Evolutionary conservation across 1,140 invertebrate species (phyloP).

Genomic region (Macrobrachium rosenbergii): DNA sequence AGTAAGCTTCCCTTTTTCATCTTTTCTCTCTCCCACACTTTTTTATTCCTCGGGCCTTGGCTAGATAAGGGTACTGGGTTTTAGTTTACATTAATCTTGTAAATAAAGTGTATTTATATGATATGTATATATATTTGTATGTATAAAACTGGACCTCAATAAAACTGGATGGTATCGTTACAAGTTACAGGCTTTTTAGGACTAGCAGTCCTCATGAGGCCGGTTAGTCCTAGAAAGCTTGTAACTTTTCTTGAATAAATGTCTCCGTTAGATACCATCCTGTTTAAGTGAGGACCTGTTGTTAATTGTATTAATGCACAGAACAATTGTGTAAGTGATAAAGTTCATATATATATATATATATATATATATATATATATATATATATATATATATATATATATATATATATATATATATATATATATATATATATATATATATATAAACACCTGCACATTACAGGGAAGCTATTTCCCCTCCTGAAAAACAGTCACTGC

Average conservation of each 20-base stretch:
- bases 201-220: too few species aligned
- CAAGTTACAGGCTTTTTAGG: too few species aligned
- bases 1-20: background rate
- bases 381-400: background rate
- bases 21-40: slow-evolving; percentile 6
- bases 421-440: slow-evolving; percentile 16
- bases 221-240: too few species aligned
- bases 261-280: too few species aligned
- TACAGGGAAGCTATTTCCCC: too few species aligned
- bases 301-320: too few species aligned
- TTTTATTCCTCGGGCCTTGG: background rate
- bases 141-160: background rate
- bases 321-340: too few species aligned
- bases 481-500: too few species aligned
- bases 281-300: too few species aligned
- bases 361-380: background rate
- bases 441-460: background rate
- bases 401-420: background rate
- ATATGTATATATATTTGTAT: slow-evolving; percentile 36
- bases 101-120: background rate
- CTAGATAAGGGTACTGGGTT: background rate
- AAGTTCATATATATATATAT: slow-evolving; percentile 27
- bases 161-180: too few species aligned
- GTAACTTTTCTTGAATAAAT: too few species aligned
- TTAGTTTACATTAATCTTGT: background rate